Evolutionary conservation across 2,888 invertebrate species (phyloP).

Genomic region (Lagria hirta): DNA sequence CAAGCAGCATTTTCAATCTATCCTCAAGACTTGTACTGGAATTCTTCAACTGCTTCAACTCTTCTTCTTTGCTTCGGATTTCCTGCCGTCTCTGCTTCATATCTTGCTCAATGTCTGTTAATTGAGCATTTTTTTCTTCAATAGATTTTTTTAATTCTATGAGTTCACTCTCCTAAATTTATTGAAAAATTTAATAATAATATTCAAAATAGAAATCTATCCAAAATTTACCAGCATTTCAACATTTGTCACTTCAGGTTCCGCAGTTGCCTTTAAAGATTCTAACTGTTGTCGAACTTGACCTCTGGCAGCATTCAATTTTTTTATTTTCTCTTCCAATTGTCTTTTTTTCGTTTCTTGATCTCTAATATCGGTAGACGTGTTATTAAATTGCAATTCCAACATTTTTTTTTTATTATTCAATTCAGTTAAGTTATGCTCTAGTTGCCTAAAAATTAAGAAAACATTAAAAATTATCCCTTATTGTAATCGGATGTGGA

Average conservation of each 20-base stretch:
- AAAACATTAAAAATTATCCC: no score
- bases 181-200: conserved; percentile 5
- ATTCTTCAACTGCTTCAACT: conserved; percentile 25
- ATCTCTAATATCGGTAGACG: conserved; percentile 37
- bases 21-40: conserved; percentile 38
- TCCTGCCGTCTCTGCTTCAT: conserved; percentile 30
- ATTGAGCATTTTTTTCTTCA: conserved; percentile 49
- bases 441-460: conserved; percentile 29
- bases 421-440: conserved; percentile 33
- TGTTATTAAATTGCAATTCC: conserved; percentile 39
- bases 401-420: conserved; percentile 46
- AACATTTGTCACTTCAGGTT: conserved; percentile 47
- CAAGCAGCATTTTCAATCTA: conserved; percentile 41
- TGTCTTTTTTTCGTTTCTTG: conserved; percentile 37
- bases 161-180: conserved; percentile 45
- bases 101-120: conserved; percentile 43
- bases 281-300: conserved; percentile 41
- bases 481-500: no score
- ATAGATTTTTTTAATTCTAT: conserved; percentile 50
- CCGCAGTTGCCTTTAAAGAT: conserved; percentile 45
- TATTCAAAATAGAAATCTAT: conserved; percentile 3
- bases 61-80: conserved; percentile 39
- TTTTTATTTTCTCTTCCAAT: conserved; percentile 43
- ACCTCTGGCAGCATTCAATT: conserved; percentile 35
- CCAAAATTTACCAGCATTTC: conserved; percentile 43